A percentile compares a stretch with the other conserved stretches of the same genome.
Conservation (phyloP, 23 tunicate species). For the Styela plicata region DNA sequence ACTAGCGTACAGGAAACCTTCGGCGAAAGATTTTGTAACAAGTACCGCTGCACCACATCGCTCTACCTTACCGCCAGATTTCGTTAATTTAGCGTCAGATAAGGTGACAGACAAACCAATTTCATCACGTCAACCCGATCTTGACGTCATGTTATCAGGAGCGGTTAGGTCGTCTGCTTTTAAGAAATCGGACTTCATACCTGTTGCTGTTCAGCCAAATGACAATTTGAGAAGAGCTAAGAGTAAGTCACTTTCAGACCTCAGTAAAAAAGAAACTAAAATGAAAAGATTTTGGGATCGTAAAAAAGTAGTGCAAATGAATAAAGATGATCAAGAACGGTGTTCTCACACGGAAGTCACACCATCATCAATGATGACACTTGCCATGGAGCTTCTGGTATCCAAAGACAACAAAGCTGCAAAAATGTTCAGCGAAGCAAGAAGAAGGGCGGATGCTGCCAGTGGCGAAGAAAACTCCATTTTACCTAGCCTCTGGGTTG, state of each 20-base stretch:
- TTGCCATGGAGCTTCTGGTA: conserved; percentile 76
- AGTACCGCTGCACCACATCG: not conserved
- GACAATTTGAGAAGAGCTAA: not conserved
- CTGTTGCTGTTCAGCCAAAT: not conserved
- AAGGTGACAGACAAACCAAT: not conserved
- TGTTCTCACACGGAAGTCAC: conserved; percentile 67
- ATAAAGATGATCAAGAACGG: conserved; percentile 37
- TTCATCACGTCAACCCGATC: conserved; percentile 13
- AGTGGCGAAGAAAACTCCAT: conserved; percentile 33
- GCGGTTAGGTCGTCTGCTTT: conserved; percentile 8
- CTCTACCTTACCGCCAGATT: not conserved
- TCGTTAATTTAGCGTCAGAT: not conserved
- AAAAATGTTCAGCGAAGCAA: conserved; percentile 53
- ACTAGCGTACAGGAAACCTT: not conserved
- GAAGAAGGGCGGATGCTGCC: conserved; percentile 22
- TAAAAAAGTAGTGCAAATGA: conserved; percentile 54
- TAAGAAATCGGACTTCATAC: conserved; percentile 2
- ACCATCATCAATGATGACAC: conserved; percentile 84
- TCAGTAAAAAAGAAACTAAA: not conserved
- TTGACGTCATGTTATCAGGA: conserved; percentile 20
- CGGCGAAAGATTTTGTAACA: not conserved
- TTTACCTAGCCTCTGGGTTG: conserved; percentile 66
- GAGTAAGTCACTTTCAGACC: conserved; percentile 15
- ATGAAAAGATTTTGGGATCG: conserved; percentile 35
- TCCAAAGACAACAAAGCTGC: conserved; percentile 72